Evolutionary conservation across 2,113 vertebrate species (phyloP).

Genomic region (Ochotona curzoniae): DNA sequence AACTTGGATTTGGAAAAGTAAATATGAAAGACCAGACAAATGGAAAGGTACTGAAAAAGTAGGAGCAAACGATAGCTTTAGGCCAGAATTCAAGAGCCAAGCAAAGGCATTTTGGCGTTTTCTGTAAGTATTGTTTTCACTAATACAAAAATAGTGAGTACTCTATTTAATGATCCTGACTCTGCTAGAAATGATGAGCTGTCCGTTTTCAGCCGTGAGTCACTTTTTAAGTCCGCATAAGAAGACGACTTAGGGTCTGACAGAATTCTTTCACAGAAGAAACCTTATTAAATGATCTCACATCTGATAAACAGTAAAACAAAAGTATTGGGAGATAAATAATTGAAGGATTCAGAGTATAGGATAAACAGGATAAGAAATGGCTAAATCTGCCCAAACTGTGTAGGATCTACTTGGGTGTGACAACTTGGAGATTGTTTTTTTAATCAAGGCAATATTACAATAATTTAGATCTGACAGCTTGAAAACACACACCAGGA

Average conservation of each 20-base stretch:
- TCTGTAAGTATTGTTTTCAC: background rate
- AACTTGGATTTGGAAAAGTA: conserved; percentile 15
- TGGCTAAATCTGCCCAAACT: background rate
- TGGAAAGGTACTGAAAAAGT: background rate
- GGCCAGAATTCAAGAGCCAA: background rate
- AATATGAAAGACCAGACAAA: background rate
- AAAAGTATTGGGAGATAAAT: background rate
- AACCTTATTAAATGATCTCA: background rate
- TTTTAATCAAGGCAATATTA: background rate
- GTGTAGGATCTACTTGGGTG: too few species aligned
- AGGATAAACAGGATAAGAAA: background rate
- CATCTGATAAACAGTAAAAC: background rate
- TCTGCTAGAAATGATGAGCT: background rate
- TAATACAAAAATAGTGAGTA: conserved; percentile 27
- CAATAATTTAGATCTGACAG: background rate
- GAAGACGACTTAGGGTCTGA: background rate
- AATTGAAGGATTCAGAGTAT: background rate
- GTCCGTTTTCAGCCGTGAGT: background rate
- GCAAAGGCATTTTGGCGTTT: background rate
- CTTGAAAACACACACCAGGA: background rate
- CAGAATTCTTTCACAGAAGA: background rate
- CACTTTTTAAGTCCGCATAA: background rate
- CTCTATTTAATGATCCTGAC: background rate
- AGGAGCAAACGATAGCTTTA: background rate
- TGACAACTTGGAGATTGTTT: rapidly evolving